A percentile compares a stretch with the other conserved stretches of the same genome.
Conservation (phyloP, 2,113 vertebrate species). For the Microcebus griseorufus region DNA sequence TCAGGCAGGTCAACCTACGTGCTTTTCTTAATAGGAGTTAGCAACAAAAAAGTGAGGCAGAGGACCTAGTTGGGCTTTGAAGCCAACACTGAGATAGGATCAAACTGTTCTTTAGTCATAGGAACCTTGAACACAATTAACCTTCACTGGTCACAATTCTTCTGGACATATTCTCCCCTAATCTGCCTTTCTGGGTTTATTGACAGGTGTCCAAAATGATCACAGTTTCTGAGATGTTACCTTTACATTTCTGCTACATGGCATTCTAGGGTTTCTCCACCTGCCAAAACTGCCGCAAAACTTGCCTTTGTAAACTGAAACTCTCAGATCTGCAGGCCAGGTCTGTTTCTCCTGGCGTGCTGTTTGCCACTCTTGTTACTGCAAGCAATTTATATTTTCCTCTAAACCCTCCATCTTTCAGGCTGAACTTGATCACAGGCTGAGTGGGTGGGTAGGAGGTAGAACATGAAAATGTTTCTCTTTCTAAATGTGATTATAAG, state of each 20-base stretch:
- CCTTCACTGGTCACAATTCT: constrained; percentile 23
- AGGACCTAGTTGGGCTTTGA: constrained; percentile 15
- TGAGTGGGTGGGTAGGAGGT: constrained; percentile 30
- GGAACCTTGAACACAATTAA: neutral
- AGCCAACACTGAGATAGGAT: neutral
- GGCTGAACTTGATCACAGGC: constrained; percentile 54
- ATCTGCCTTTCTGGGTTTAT: neutral
- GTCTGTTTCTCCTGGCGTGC: neutral
- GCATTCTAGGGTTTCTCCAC: neutral
- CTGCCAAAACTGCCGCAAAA: neutral
- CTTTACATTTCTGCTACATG: neutral
- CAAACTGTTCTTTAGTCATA: neutral
- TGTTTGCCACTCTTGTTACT: neutral
- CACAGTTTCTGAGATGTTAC: neutral
- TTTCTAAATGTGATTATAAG: constrained; percentile 65
- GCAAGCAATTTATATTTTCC: constrained; percentile 54
- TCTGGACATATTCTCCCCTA: neutral
- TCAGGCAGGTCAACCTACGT: constrained; percentile 38
- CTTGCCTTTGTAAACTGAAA: constrained; percentile 22
- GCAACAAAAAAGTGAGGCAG: neutral
- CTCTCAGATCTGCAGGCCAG: constrained; percentile 17
- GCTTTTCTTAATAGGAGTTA: neutral
- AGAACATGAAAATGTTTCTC: constrained; percentile 66
- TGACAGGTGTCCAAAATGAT: constrained; percentile 19
- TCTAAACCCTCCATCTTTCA: constrained; percentile 6